Evolutionary conservation across 2,113 vertebrate genomes (phyloP).

Genomic region (Perca flavescens): DNA sequence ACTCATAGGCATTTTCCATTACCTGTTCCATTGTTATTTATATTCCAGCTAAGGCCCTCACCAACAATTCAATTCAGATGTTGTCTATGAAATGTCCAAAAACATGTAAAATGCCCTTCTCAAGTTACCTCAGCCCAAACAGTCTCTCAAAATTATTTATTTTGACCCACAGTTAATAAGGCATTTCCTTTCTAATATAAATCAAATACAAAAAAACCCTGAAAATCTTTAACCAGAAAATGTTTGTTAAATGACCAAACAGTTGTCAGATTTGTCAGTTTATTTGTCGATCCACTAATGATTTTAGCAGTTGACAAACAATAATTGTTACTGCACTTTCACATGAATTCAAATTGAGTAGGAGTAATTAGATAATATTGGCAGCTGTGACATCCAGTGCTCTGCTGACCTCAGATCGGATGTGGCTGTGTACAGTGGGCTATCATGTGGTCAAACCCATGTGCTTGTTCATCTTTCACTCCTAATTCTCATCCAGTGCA

Average conservation of each 20-base stretch:
- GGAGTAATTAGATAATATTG: conserved; percentile 9
- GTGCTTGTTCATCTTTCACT: conserved; percentile 60
- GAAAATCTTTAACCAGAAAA: not conserved
- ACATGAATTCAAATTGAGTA: not conserved
- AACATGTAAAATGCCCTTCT: not conserved
- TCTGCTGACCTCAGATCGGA: conserved; percentile 28
- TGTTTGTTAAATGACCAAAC: not conserved
- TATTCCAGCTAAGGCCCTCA: not conserved
- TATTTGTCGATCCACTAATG: not conserved
- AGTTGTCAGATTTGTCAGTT: not conserved
- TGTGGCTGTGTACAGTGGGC: conserved; percentile 17
- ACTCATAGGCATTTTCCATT: not conserved
- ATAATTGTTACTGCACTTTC: not conserved
- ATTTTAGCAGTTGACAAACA: not conserved
- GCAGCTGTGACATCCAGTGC: conserved; percentile 24
- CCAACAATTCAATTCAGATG: not conserved
- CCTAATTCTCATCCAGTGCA: conserved; percentile 39
- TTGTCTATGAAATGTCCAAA: not conserved
- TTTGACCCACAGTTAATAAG: not conserved
- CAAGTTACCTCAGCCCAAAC: not conserved
- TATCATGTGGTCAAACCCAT: conserved; percentile 33
- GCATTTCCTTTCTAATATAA: not conserved
- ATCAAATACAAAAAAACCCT: not conserved
- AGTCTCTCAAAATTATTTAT: not conserved
- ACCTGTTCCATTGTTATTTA: not conserved